A percentile compares a stretch with the other conserved stretches of the same genome.
phyloP scores from a whole-genome alignment of 53 echinoderm and acorn worm species.

The Holothuria scabra region DNA sequence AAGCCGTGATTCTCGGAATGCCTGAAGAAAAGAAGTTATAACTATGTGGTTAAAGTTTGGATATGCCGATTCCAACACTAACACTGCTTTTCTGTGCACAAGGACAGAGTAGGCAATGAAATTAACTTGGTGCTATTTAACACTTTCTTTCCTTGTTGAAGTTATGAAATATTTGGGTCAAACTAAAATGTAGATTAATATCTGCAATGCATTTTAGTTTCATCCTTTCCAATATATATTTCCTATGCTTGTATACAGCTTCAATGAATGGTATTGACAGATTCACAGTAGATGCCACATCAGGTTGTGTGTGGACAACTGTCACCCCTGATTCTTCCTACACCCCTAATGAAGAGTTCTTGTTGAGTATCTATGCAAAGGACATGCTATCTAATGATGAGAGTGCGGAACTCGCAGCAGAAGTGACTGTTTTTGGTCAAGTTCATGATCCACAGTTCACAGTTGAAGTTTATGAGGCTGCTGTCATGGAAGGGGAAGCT shows the following conservation, averaged over 20 bases:
- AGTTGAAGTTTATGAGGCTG: conserved; percentile 69
- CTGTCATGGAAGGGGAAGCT: conserved; percentile 51
- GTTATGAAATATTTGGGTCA: no score
- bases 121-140: no score
- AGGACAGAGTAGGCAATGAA: no score
- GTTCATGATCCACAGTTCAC: conserved; percentile 87
- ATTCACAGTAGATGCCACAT: conserved; percentile 21
- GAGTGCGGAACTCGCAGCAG: conserved; percentile 38
- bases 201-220: not conserved
- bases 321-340: conserved; percentile 14
- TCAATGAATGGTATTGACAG: not conserved
- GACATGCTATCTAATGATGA: conserved; percentile 23
- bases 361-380: conserved; percentile 77
- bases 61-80: no score
- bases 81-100: no score
- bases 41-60: no score
- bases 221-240: not conserved
- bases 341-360: conserved; percentile 61
- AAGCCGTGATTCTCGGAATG: no score
- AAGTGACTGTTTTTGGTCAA: conserved; percentile 74
- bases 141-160: no score
- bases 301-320: conserved; percentile 27
- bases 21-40: no score
- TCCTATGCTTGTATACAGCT: not conserved
- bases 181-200: not conserved